Conservation (phyloP, 2,797 vertebrate species). For the Danionella dracula region DNA sequence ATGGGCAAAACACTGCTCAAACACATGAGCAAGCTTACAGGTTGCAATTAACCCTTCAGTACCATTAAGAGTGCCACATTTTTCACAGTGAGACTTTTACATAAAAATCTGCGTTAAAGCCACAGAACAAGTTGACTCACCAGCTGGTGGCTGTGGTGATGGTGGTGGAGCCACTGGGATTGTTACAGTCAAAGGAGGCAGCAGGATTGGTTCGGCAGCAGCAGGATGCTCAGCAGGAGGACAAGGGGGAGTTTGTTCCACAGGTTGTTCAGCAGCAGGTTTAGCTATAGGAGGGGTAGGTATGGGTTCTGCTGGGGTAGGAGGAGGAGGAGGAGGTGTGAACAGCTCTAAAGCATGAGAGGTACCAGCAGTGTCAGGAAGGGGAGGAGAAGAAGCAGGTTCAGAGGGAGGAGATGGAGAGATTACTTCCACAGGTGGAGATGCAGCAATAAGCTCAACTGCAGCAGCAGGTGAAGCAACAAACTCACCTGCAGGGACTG, state of each 20-base stretch:
- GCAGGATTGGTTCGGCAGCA: constrained; percentile 22
- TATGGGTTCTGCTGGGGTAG: constrained; percentile 36
- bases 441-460: constrained; percentile 17
- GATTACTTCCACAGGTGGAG: constrained; percentile 23
- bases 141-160: constrained; percentile 40
- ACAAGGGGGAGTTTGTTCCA: constrained; percentile 36
- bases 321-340: constrained; percentile 52
- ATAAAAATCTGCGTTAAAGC: too few relatives aligned
- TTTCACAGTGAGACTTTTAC: too few relatives aligned
- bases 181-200: not conserved
- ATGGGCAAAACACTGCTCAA: too few relatives aligned
- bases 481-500: constrained; percentile 41
- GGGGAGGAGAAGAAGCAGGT: constrained; percentile 45
- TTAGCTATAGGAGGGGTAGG: constrained; percentile 38
- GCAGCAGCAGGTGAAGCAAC: constrained; percentile 14
- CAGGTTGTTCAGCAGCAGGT: constrained; percentile 32
- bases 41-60: too few relatives aligned
- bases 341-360: constrained; percentile 54
- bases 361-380: constrained; percentile 41
- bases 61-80: too few relatives aligned
- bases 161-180: constrained; percentile 10
- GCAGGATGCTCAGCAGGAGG: constrained; percentile 46
- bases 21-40: too few relatives aligned
- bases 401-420: constrained; percentile 14
- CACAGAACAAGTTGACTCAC: constrained; percentile 53